Evolutionary conservation across 2,113 vertebrate species (phyloP), one percentile per base, ranked within the genome.

Genomic region (Phalacrocorax aristotelis): DNA sequence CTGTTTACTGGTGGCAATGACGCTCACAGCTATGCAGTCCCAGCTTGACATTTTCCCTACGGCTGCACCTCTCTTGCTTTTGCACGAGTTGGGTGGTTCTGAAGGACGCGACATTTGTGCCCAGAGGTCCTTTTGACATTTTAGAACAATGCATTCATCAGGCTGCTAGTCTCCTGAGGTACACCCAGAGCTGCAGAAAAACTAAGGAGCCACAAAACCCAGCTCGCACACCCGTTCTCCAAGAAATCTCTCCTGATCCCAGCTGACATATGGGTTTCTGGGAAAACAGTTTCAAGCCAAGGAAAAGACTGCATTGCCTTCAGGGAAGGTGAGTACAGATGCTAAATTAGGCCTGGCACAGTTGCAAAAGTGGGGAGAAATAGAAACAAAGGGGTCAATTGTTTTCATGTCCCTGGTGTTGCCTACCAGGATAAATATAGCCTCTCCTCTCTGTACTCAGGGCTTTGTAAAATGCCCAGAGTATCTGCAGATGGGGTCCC

Each of bases 381-480:
- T 49, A 91, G 97, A 97, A 97, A 97, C 94, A 95, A 96, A 96
- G 74, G 95, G 94, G 94, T 96, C 89, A 91, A 92, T 92, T 96
- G 91, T 95, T 97, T 93, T 92, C 74, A 84, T 29, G 77, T 87
- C 69, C 88, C 89, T 92, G 46, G 48, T 81, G 83, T 81, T 90
- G 87, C 70, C 70, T 93, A 82, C 49, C 42, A 93, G 84, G 94
- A 87, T 84, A 97, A 91, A 95, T 91, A 96, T 79, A 95, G 66
- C 52, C 32, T 93, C 75, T 76, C 78, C 38, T 94, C 66, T 90
- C 54, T 6, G 1, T 70, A 74, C 46, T 57, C 14, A 15, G 72
- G 40, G 30, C 78, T 95, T 90, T 64, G 55, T 78, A 89, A 75
- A 90, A 89, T 30, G 65, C 54, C 46, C 40, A 21, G n/a, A 92